Base-by-base conservation (phyloP, 2,888 invertebrate species). In the Argyresthia albistria region DNA sequence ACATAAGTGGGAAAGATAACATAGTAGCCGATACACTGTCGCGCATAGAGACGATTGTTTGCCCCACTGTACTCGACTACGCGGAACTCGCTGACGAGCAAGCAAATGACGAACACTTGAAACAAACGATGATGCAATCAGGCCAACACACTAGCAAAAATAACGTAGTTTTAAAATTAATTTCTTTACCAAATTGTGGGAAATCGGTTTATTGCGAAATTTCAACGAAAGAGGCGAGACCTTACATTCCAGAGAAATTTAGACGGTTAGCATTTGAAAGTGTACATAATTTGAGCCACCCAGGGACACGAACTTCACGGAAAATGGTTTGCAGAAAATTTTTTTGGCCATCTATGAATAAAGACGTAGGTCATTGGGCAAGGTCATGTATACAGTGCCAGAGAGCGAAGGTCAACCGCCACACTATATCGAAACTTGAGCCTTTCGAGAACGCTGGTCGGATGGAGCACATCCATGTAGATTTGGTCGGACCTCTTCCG, bases 11-110 rank as follows among this genome's bases (percentile, higher is more conserved):
- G 8, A n/a, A 46, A 6, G 43, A 54, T 8, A 60, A 60, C 46
- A 36, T 49, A 15, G 57, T 57, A 4, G 58, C 58, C 0, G 62
- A 60, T 50, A 52, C 57, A 14, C 42, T 62, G 8, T 57, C 57
- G 15, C 54, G 59, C 12, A 43, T 59, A 11, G 60, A 57, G 50
- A 55, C 56, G 16, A 56, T 59, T 42, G n/a, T 43, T 6, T 57
- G 56, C 35, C 57, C 57, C 1, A 51, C 54, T 0, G 15, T 15
- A 0, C 36, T 58, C 0, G 55, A 59, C 46, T 61, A 56, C 55
- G 47, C 16, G n/a, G 55, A 58, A 52, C 35, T 59, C 43, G 58
- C 58, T 1, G 39, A 45, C 37, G 50, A 14, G 12, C 51, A 51
- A 45, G 37, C 8, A 14, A 25, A 35, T 2, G 51, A 51, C 12